phyloP scores from a whole-genome alignment of 2,888 invertebrate genomes.

The Ophion costatus region DNA sequence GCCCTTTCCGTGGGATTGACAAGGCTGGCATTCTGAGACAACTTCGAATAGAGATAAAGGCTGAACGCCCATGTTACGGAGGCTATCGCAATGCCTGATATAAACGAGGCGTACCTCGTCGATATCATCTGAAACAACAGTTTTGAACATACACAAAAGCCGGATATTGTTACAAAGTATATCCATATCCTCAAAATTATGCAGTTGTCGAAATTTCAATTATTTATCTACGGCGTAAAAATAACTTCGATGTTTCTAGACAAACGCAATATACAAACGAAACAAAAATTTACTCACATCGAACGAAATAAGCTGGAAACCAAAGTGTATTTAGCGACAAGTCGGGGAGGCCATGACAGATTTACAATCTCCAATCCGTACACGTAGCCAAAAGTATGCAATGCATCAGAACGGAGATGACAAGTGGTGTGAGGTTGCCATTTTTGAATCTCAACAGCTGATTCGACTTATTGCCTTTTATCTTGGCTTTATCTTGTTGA shows the following conservation, averaged over 20 bases:
- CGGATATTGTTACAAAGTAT: background rate
- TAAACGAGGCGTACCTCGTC: slow-evolving; percentile 86
- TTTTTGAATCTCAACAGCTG: slow-evolving; percentile 37
- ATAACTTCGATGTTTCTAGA: background rate
- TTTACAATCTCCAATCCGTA: slow-evolving; percentile 27
- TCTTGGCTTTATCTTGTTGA: background rate
- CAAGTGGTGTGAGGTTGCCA: slow-evolving; percentile 38
- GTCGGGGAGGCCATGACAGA: slow-evolving; percentile 36
- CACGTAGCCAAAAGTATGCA: slow-evolving; percentile 21
- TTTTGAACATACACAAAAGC: background rate
- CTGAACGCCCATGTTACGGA: slow-evolving; percentile 91
- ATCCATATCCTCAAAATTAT: background rate
- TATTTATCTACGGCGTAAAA: background rate
- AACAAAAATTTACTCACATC: slow-evolving; percentile 40
- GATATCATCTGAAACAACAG: slow-evolving; percentile 76
- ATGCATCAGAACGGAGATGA: slow-evolving; percentile 26
- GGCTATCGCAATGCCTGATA: slow-evolving; percentile 90
- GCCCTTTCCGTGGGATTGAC: slow-evolving; percentile 82
- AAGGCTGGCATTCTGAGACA: slow-evolving; percentile 83
- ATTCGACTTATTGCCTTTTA: background rate
- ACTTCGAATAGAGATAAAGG: slow-evolving; percentile 88
- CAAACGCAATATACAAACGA: background rate
- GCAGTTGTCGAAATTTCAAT: background rate
- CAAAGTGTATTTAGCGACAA: slow-evolving; percentile 25
- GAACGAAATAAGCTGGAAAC: background rate